Evolutionary conservation across 2,113 vertebrate species (phyloP).

Genomic region (Nycticryphes semicollaris): DNA sequence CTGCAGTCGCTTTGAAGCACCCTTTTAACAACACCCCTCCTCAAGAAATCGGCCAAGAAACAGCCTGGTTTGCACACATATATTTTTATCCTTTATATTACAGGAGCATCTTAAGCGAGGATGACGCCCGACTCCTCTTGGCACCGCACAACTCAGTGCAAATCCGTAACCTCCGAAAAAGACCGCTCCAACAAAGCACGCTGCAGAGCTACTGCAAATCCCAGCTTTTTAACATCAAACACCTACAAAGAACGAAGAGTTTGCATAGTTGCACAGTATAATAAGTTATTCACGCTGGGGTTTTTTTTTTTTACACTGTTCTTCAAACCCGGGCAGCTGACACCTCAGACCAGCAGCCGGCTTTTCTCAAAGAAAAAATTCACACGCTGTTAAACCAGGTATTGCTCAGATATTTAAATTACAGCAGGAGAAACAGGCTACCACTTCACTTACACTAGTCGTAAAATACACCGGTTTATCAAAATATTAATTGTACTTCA

Average conservation of each 20-base stretch:
- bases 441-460: not conserved
- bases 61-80: not conserved
- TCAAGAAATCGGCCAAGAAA: not conserved
- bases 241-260: not conserved
- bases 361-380: not conserved
- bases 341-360: not conserved
- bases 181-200: not conserved
- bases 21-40: not conserved
- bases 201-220: not conserved
- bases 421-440: conserved; percentile 1
- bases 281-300: not conserved
- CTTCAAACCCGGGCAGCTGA: not conserved
- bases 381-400: not conserved
- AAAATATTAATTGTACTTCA: not conserved
- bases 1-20: conserved; percentile 20
- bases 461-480: not conserved
- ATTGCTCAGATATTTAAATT: not conserved
- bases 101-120: not conserved
- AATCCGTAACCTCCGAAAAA: not conserved
- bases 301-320: not conserved
- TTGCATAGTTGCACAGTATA: conserved; percentile 41
- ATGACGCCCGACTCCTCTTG: not conserved
- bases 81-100: conserved; percentile 6
- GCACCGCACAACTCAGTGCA: not conserved
- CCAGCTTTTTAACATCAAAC: not conserved